phyloP scores from a whole-genome alignment of 2,113 vertebrate genomes.

The Prinia subflava region DNA sequence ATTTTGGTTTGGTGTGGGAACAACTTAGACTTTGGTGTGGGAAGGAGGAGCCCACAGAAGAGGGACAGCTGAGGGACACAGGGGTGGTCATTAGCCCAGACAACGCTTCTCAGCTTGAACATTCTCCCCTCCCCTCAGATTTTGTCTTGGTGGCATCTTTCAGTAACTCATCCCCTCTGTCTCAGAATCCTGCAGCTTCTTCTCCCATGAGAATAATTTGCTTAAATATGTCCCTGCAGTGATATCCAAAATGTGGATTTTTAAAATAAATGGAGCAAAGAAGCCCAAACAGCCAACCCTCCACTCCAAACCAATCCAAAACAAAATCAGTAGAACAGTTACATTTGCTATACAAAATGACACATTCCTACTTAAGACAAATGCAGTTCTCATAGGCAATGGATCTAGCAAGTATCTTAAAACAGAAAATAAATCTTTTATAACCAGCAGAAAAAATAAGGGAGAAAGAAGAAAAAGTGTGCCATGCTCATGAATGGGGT shows the following conservation, averaged over 20 bases:
- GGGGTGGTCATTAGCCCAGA: background rate
- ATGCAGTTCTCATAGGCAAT: background rate
- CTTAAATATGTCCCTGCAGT: background rate
- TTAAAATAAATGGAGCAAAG: background rate
- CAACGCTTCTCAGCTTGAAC: background rate
- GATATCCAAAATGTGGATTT: background rate
- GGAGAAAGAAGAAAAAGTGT: background rate
- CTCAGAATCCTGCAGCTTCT: background rate
- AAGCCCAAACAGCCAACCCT: background rate
- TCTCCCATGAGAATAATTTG: background rate
- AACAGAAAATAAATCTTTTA: background rate
- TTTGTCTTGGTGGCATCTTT: background rate
- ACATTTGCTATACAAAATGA: background rate
- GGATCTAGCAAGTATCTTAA: background rate
- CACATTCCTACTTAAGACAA: background rate
- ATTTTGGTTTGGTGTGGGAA: background rate
- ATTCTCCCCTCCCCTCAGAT: background rate
- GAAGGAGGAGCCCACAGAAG: background rate
- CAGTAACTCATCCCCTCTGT: background rate
- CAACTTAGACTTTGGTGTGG: background rate
- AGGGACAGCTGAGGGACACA: background rate
- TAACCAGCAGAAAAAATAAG: background rate
- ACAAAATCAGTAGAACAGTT: background rate
- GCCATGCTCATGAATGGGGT: background rate
- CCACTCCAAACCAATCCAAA: background rate